These are phyloP conservation scores for Proteles cristata DNA, from an alignment of 2,113 vertebrate genomes.

Conservation along the genomic window DNA sequence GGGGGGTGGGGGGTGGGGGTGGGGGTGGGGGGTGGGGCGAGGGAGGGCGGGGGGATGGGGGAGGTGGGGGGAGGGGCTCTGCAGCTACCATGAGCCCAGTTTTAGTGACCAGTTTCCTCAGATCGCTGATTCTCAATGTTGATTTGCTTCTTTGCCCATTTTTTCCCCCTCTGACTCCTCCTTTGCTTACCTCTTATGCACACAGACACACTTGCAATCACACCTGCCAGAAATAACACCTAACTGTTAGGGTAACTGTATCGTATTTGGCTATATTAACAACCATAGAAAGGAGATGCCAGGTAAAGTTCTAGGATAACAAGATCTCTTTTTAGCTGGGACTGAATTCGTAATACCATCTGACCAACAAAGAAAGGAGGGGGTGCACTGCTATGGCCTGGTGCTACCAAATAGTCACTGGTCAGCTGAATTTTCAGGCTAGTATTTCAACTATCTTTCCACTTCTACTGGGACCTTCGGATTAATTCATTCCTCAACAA, in stretches of 20 bases:
- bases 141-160: conserved; percentile 19
- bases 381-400: conserved; percentile 32
- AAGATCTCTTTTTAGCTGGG: conserved; percentile 74
- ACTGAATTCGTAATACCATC: conserved; percentile 76
- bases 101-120: conserved; percentile 75
- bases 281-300: conserved; percentile 71
- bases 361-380: conserved; percentile 71
- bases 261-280: conserved; percentile 66
- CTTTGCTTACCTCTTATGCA: conserved; percentile 26
- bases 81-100: conserved; percentile 46
- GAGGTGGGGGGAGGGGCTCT: neutral
- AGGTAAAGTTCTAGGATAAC: conserved; percentile 77
- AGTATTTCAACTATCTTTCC: conserved; percentile 80
- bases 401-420: conserved; percentile 73
- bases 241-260: conserved; percentile 61
- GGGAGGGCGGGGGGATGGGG: too few relatives aligned
- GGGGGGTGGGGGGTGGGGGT: neutral
- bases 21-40: too few relatives aligned
- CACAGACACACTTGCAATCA: conserved; percentile 26
- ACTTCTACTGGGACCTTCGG: conserved; percentile 74
- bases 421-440: conserved; percentile 77
- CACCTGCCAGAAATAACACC: conserved; percentile 41
- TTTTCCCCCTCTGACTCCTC: neutral
- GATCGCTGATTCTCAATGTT: conserved; percentile 52
- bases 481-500: conserved; percentile 80